Evolutionary conservation across 2,113 vertebrate genomes (phyloP).

Genomic region (Alethe diademata): DNA sequence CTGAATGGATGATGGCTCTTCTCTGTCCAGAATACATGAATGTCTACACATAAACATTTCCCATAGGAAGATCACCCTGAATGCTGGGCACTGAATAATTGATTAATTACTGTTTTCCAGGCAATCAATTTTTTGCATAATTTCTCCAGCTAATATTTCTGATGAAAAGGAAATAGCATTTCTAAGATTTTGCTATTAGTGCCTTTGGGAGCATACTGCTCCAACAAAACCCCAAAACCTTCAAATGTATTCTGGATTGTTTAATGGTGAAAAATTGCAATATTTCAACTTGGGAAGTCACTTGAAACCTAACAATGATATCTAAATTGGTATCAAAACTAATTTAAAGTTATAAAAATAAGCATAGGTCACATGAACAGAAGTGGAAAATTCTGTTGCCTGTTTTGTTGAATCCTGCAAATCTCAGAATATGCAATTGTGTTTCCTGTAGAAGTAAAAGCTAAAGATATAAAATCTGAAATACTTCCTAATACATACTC

Average conservation of each 20-base stretch:
- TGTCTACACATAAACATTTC: background rate
- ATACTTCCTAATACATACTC: background rate
- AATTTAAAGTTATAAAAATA: background rate
- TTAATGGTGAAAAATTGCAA: background rate
- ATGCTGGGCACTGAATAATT: background rate
- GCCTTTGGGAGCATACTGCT: background rate
- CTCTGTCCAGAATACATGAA: background rate
- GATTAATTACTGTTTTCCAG: background rate
- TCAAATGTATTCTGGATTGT: background rate
- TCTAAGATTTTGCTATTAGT: background rate
- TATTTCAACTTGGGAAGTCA: background rate
- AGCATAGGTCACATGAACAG: background rate
- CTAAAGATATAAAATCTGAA: background rate
- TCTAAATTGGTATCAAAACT: background rate
- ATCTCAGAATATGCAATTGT: background rate
- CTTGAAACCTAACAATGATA: background rate
- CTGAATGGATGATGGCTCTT: rapidly evolving
- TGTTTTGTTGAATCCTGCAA: background rate
- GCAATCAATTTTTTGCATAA: background rate
- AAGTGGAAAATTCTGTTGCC: background rate
- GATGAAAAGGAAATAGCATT: background rate
- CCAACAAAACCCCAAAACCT: background rate
- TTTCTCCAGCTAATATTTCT: background rate
- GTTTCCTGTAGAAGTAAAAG: background rate
- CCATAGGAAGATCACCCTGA: background rate